Evolutionary conservation across 1,140 invertebrate genomes (phyloP).

Genomic region (Aphidius ervi): DNA sequence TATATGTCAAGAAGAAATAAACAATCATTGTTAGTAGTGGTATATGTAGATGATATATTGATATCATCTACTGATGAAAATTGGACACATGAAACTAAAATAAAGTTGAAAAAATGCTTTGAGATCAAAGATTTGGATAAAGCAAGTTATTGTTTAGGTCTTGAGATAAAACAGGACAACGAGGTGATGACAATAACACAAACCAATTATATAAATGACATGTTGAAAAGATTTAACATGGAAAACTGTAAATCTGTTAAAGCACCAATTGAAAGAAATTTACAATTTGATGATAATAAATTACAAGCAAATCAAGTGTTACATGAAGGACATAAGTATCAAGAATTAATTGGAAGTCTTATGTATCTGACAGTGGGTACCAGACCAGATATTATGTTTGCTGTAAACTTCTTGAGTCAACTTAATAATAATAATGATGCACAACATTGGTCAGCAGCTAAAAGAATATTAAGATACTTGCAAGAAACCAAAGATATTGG

Average conservation of each 20-base stretch:
- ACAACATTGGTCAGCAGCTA: conserved; percentile 27
- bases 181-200: conserved; percentile 13
- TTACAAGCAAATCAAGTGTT: conserved; percentile 11
- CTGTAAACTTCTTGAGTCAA: conserved; percentile 35
- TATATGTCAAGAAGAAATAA: conserved; percentile 8
- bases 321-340: conserved; percentile 26
- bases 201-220: conserved; percentile 18
- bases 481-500: not conserved
- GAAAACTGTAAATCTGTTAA: conserved; percentile 26
- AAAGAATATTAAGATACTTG: conserved; percentile 18
- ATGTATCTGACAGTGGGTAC: conserved; percentile 47
- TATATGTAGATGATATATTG: conserved; percentile 25
- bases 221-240: conserved; percentile 20
- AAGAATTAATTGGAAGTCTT: conserved; percentile 42
- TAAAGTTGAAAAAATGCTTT: conserved; percentile 12
- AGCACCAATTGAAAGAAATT: conserved; percentile 29
- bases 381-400: conserved; percentile 49
- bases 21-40: not conserved
- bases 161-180: conserved; percentile 10
- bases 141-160: conserved; percentile 12
- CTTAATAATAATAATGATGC: conserved; percentile 26
- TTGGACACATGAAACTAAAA: conserved; percentile 14
- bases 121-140: conserved; percentile 20
- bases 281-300: conserved; percentile 9
- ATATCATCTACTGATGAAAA: conserved; percentile 10